Evolutionary conservation across 2,888 invertebrate genomes (phyloP), one percentile per base, ranked within the genome.

Genomic region (Parnassius glacialis): DNA sequence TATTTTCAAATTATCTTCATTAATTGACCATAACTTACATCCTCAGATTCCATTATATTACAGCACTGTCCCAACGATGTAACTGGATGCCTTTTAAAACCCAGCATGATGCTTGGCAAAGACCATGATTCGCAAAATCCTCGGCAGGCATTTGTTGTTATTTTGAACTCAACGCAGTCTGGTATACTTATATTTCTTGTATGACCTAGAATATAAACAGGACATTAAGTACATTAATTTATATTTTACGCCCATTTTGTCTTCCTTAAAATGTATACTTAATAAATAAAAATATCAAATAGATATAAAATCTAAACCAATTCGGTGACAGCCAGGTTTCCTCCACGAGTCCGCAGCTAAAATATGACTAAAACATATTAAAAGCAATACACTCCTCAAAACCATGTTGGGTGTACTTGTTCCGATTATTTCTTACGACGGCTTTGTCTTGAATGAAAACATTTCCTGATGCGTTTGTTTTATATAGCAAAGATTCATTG

Each of bases 91-190:
- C 89, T 78, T 63, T 92, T 91, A 70, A 87, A 88, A 10, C 90
- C 90, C 52, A 90, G 71, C 85, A 90, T 90, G 65, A 93, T 90
- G 68, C 96, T 96, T 0, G 97, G 97, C 52, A 97, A 93, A 2
- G 97, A 95, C 94, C 95, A 97, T 2, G 97, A 97, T 76, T 96
- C 95, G 83, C 97, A 97, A 85, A 93, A 97, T 0, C 97, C 97
- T 13, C 96, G 93, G 78, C 97, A 97, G 0, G 96, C 97, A 81
- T 97, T 97, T 42, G 96, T 96, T 55, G 95, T 96, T 76, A 97
- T 95, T 72, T 94, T 93, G 81, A 97, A 97, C 75, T 95, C 95
- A 0, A 97, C 94, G 85, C 97, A 97, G 74, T 95, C 96, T 7
- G 96, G 96, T 76, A 97, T 96, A 70, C 94, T 94, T 69, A 97